These are phyloP conservation scores for Xanthorhoe spadicearia DNA, from an alignment of 2,888 invertebrate genomes.

Conservation along the genomic window DNA sequence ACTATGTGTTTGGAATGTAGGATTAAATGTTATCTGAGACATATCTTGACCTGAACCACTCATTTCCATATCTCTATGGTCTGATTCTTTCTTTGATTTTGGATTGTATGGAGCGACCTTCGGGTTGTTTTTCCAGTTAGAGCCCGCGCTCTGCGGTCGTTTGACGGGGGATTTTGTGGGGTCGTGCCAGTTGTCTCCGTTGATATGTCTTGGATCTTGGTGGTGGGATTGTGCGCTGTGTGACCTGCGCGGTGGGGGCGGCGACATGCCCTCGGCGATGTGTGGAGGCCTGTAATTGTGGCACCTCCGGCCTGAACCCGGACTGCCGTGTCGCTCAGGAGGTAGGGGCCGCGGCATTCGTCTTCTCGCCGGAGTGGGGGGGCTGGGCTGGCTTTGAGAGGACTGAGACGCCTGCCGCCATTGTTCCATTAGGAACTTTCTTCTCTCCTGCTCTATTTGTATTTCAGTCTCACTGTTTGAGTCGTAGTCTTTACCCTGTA, in stretches of 20 bases:
- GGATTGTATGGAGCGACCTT: slow-evolving; percentile 76
- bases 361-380: slow-evolving; percentile 72
- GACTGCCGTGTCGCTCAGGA: slow-evolving; percentile 73
- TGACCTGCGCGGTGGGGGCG: slow-evolving; percentile 71
- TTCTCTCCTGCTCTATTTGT: slow-evolving; percentile 87
- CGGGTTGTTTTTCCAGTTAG: slow-evolving; percentile 76
- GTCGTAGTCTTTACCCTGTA: slow-evolving; percentile 92
- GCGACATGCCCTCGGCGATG: slow-evolving; percentile 73
- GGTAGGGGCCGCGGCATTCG: slow-evolving; percentile 66
- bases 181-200: slow-evolving; percentile 76
- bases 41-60: slow-evolving; percentile 65
- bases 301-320: slow-evolving; percentile 65
- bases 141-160: slow-evolving; percentile 75
- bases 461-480: slow-evolving; percentile 90
- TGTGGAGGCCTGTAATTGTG: slow-evolving; percentile 64
- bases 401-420: slow-evolving; percentile 89
- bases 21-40: slow-evolving; percentile 80
- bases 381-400: slow-evolving; percentile 67
- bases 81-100: slow-evolving; percentile 62
- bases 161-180: slow-evolving; percentile 75
- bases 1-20: slow-evolving; percentile 83
- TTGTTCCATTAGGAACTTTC: slow-evolving; percentile 88
- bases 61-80: slow-evolving; percentile 56
- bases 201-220: slow-evolving; percentile 66
- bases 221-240: slow-evolving; percentile 73